Conservation (phyloP, 2,797 vertebrate genomes). For the Psittacula echo region DNA sequence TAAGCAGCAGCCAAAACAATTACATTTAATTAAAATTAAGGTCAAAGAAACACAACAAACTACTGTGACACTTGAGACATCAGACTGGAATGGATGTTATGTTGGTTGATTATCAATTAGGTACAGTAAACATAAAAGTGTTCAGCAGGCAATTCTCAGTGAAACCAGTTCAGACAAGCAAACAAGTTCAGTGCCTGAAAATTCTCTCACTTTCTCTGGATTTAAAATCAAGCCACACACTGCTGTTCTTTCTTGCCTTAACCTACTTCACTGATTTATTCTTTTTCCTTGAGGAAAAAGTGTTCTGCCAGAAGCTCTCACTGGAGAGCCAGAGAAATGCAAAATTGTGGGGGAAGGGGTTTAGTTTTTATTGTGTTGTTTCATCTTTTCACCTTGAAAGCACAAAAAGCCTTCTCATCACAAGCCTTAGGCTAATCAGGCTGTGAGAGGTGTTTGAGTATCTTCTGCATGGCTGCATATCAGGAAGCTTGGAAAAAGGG, state of each 20-base stretch:
- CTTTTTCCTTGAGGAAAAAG: constrained; percentile 44
- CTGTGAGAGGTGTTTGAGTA: constrained; percentile 12
- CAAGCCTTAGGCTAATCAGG: not conserved
- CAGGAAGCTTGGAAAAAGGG: not conserved
- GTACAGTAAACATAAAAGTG: not conserved
- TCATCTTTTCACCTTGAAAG: constrained; percentile 52
- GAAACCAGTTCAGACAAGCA: not conserved
- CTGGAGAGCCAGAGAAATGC: constrained; percentile 23
- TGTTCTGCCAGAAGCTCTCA: constrained; percentile 30
- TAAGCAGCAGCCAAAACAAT: constrained; percentile 54
- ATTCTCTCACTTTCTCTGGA: constrained; percentile 30
- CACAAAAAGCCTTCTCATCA: not conserved
- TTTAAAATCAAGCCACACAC: constrained; percentile 22
- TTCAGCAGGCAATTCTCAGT: constrained; percentile 19
- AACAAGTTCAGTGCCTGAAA: not conserved
- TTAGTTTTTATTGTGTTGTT: constrained; percentile 39
- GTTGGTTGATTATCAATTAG: constrained; percentile 38
- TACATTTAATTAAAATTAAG: constrained; percentile 62
- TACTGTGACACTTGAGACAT: constrained; percentile 34
- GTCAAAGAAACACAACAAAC: constrained; percentile 43
- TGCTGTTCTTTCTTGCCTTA: constrained; percentile 32
- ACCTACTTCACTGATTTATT: constrained; percentile 55
- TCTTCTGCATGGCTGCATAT: constrained; percentile 5
- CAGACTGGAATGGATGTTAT: constrained; percentile 9
- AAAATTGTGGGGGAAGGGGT: not conserved